A percentile compares a stretch with the other conserved stretches of the same genome.
Conservation (phyloP, 1,140 invertebrate genomes). For the Muscidifurax raptorellus region DNA sequence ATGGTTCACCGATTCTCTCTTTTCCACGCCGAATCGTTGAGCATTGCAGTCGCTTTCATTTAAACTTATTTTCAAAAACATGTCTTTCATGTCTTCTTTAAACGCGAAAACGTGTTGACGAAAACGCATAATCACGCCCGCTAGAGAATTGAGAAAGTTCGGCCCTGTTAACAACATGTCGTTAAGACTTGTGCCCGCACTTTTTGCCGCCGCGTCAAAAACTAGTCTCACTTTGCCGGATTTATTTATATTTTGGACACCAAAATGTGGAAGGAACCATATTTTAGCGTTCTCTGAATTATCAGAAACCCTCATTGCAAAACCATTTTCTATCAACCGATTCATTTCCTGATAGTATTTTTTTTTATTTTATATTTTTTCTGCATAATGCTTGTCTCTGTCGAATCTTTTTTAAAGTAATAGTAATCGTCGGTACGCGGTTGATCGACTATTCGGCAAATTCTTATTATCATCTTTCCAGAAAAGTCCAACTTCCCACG, state of each 20-base stretch:
- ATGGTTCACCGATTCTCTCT: too few species aligned
- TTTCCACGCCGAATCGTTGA: background rate
- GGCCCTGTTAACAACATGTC: conserved; percentile 52
- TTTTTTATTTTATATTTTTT: too few species aligned
- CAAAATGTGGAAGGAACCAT: conserved; percentile 13
- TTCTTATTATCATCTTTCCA: background rate
- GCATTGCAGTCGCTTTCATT: background rate
- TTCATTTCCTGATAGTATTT: conserved; percentile 14
- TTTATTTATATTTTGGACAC: background rate
- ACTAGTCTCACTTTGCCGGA: conserved; percentile 1
- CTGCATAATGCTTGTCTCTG: background rate
- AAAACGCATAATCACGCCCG: background rate
- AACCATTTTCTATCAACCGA: background rate
- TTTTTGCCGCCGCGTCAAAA: conserved; percentile 6
- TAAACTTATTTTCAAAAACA: background rate
- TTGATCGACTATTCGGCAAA: background rate
- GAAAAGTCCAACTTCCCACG: background rate
- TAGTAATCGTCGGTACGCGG: background rate
- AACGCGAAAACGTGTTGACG: background rate
- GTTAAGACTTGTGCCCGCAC: background rate
- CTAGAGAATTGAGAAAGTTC: background rate
- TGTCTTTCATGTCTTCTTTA: background rate
- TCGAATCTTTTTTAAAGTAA: background rate
- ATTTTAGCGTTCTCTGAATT: background rate
- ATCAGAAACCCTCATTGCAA: background rate